Evolutionary conservation across 2,113 vertebrate species (phyloP).

Genomic region (Tychaedon coryphoeus): DNA sequence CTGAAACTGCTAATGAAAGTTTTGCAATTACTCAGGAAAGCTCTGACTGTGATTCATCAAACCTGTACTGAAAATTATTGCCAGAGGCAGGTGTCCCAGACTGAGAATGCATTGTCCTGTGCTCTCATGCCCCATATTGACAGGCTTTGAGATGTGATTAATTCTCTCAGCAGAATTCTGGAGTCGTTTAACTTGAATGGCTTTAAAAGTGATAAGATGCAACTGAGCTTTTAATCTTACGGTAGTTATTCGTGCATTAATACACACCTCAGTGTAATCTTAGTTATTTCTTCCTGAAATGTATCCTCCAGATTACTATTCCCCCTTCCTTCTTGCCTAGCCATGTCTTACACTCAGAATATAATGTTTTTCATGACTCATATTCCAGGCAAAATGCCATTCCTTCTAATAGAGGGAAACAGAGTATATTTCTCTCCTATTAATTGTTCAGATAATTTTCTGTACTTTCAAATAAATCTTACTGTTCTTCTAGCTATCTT

Average conservation of each 20-base stretch:
- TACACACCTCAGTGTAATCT: background rate
- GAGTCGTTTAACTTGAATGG: background rate
- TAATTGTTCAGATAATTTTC: background rate
- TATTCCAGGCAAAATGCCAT: constrained; percentile 41
- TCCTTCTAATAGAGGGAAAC: background rate
- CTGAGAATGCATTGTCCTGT: background rate
- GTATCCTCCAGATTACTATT: background rate
- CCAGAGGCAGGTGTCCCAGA: background rate
- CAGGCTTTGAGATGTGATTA: background rate
- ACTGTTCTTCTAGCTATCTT: background rate
- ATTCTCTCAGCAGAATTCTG: background rate
- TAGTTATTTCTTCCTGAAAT: background rate
- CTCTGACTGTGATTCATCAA: background rate
- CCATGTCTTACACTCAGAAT: background rate
- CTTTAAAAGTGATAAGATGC: background rate
- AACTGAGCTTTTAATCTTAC: background rate
- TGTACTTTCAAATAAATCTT: background rate
- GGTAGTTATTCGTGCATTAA: background rate
- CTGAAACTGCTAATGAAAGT: background rate
- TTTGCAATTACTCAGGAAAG: constrained; percentile 25
- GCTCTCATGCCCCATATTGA: fast-evolving
- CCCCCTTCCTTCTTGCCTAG: background rate
- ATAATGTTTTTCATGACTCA: constrained; percentile 8
- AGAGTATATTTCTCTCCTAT: background rate
- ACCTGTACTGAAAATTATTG: background rate